A percentile compares a stretch with the other conserved stretches of the same genome.
These are phyloP conservation scores for Stegodyphus dumicola DNA, from an alignment of 1,140 invertebrate genomes.

Conservation along the genomic window DNA sequence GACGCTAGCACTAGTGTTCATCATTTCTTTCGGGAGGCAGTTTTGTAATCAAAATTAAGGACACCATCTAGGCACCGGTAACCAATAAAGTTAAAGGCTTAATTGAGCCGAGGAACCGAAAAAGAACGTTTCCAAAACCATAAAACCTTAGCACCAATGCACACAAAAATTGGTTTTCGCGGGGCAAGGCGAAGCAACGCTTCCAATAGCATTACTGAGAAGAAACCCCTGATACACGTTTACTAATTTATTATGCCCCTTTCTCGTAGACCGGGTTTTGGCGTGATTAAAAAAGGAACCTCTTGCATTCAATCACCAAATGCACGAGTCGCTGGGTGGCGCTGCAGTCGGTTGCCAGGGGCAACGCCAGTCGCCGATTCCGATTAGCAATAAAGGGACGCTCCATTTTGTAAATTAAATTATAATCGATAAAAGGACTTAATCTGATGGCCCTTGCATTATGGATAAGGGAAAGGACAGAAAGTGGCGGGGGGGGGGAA, in stretches of 20 bases:
- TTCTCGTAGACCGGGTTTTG: slow-evolving; percentile 25
- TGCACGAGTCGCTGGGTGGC: slow-evolving; percentile 35
- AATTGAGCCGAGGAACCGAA: slow-evolving; percentile 50
- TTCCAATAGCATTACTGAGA: slow-evolving; percentile 39
- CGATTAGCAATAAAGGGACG: slow-evolving; percentile 61
- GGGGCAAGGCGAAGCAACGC: not conserved
- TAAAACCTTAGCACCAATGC: slow-evolving; percentile 45
- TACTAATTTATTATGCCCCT: slow-evolving; percentile 51
- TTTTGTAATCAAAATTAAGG: slow-evolving; percentile 46
- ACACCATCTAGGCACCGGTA: slow-evolving; percentile 1
- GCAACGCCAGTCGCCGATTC: slow-evolving; percentile 55
- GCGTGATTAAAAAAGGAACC: slow-evolving; percentile 15
- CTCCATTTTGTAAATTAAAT: slow-evolving; percentile 62
- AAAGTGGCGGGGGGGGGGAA: not conserved
- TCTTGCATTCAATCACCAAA: slow-evolving; percentile 33
- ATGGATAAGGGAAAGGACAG: slow-evolving; percentile 22
- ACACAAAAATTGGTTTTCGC: slow-evolving; percentile 35
- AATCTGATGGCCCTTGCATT: slow-evolving; percentile 56
- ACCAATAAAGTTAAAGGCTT: slow-evolving; percentile 49
- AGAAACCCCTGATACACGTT: slow-evolving; percentile 1
- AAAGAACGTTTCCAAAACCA: slow-evolving; percentile 51
- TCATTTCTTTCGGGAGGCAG: no score
- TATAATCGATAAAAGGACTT: slow-evolving; percentile 61
- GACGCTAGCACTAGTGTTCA: no score
- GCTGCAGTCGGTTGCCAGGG: slow-evolving; percentile 40